Conservation (phyloP, 2,888 invertebrate genomes). For the Hydraecia micacea region DNA sequence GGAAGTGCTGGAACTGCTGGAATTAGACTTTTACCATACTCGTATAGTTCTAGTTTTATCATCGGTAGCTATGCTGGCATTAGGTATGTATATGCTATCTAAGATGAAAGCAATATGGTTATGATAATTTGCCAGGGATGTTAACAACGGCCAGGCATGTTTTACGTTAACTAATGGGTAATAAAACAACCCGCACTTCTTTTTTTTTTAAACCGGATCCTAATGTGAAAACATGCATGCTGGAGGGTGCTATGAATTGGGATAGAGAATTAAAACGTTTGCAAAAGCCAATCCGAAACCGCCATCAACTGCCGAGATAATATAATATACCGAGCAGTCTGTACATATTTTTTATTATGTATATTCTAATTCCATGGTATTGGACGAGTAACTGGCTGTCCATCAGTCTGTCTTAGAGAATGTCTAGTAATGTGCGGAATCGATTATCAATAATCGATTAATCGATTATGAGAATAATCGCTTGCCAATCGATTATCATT, state of each 20-base stretch:
- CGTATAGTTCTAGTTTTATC: neutral
- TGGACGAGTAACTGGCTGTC: neutral
- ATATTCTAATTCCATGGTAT: neutral
- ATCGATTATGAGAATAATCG: no score
- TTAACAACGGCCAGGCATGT: neutral
- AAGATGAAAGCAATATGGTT: neutral
- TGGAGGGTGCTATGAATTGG: neutral
- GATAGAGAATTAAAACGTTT: neutral
- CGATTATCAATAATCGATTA: no score
- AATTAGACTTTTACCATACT: neutral
- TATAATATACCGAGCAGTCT: neutral
- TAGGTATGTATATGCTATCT: no score
- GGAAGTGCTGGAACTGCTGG: no score
- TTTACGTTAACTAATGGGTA: neutral
- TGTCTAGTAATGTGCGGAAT: no score
- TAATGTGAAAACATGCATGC: neutral
- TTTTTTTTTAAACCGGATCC: neutral
- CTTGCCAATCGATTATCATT: no score
- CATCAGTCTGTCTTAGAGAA: neutral
- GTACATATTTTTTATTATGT: neutral
- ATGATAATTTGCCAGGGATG: neutral
- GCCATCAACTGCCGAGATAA: neutral
- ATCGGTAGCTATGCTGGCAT: neutral
- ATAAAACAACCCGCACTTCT: neutral
- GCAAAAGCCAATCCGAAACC: neutral